These are phyloP conservation scores for Lanius ludovicianus DNA, from an alignment of 2,113 vertebrate species.

Conservation along the genomic window DNA sequence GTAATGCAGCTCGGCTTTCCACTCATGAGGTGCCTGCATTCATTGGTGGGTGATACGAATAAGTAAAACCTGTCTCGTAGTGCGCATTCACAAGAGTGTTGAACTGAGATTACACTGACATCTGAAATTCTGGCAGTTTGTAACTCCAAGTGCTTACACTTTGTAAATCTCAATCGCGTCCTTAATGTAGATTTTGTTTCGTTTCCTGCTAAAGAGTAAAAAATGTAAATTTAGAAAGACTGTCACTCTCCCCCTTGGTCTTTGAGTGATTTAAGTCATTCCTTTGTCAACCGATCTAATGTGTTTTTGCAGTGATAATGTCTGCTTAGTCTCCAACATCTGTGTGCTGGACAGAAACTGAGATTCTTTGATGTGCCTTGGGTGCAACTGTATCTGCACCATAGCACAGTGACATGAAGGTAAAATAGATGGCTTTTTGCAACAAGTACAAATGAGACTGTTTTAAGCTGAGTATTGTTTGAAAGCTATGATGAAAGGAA, in stretches of 20 bases:
- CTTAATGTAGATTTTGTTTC: slow-evolving; percentile 71
- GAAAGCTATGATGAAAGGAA: slow-evolving; percentile 32
- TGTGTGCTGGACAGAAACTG: slow-evolving; percentile 12
- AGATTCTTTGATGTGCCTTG: not conserved
- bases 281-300: slow-evolving; percentile 35
- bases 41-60: slow-evolving; percentile 68
- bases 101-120: slow-evolving; percentile 70
- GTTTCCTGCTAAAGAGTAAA: slow-evolving; percentile 61
- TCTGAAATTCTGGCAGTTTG: slow-evolving; percentile 67
- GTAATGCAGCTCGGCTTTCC: slow-evolving; percentile 56
- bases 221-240: slow-evolving; percentile 65
- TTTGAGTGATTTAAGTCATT: slow-evolving; percentile 61
- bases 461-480: slow-evolving; percentile 24
- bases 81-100: slow-evolving; percentile 63
- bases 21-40: slow-evolving; percentile 64
- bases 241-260: slow-evolving; percentile 64
- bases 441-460: slow-evolving; percentile 5
- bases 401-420: not conserved
- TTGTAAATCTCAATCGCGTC: slow-evolving; percentile 62
- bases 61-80: slow-evolving; percentile 68
- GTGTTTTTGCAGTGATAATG: slow-evolving; percentile 35
- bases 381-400: not conserved
- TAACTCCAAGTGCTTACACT: slow-evolving; percentile 69
- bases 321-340: slow-evolving; percentile 45
- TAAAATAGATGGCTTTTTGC: not conserved